Percentiles rank a stretch among this genome's conserved stretches.
phyloP scores from a whole-genome alignment of 2,888 invertebrate species.

The Patella ulyssiponensis region DNA sequence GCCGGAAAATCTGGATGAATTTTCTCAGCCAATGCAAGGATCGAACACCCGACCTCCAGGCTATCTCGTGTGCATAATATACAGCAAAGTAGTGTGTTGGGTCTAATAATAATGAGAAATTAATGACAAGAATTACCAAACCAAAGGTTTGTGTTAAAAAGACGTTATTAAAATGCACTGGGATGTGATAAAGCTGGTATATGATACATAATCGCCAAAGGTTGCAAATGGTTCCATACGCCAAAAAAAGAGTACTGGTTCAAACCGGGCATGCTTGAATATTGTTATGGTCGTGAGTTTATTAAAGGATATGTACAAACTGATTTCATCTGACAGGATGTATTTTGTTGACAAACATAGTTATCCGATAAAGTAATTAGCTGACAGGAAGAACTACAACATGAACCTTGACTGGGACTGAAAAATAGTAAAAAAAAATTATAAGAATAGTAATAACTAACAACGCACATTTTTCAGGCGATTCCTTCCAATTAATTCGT shows the following conservation, averaged over 20 bases:
- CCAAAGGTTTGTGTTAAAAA: too few relatives aligned
- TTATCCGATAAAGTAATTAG: conserved; percentile 28
- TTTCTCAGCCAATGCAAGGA: too few relatives aligned
- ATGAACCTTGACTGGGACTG: conserved; percentile 61
- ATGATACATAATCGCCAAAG: too few relatives aligned
- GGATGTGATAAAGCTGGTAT: too few relatives aligned
- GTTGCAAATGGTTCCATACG: too few relatives aligned
- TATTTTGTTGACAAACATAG: conserved; percentile 45
- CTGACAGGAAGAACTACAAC: conserved; percentile 47
- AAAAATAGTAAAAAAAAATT: conserved; percentile 23
- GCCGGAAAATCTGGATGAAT: too few relatives aligned
- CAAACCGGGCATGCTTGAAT: neutral
- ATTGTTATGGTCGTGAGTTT: neutral
- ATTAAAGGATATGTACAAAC: conserved; percentile 61
- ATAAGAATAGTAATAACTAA: neutral
- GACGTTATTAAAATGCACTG: too few relatives aligned
- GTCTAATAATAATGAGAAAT: too few relatives aligned
- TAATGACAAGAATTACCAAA: too few relatives aligned
- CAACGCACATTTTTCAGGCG: neutral
- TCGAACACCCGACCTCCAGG: too few relatives aligned
- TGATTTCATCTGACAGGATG: conserved; percentile 48
- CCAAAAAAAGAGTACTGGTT: neutral
- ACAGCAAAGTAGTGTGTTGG: too few relatives aligned
- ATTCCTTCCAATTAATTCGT: neutral
- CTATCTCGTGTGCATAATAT: too few relatives aligned